Evolutionary conservation across 2,113 vertebrate species (phyloP).

Genomic region (Saccopteryx leptura): DNA sequence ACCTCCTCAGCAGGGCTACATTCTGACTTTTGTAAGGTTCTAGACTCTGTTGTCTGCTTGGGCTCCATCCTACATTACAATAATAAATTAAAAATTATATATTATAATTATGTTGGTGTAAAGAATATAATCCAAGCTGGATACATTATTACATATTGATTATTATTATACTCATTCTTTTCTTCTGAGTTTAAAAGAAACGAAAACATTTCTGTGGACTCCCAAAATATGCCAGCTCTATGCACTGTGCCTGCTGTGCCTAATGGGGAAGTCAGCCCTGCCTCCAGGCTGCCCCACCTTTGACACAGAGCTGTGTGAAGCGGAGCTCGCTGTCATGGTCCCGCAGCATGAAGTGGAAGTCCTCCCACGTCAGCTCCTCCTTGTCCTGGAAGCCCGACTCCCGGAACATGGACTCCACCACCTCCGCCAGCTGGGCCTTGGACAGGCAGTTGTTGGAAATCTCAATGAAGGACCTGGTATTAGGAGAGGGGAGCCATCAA

Average conservation of each 20-base stretch:
- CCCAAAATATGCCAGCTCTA: not conserved
- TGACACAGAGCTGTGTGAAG: slow-evolving; percentile 93
- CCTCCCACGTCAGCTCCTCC: slow-evolving; percentile 95
- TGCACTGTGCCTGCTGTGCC: not conserved
- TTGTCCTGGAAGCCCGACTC: slow-evolving; percentile 93
- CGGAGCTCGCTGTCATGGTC: slow-evolving; percentile 94
- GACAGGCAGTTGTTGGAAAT: slow-evolving; percentile 95
- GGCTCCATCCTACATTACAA: slow-evolving; percentile 83
- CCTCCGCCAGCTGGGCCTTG: slow-evolving; percentile 93
- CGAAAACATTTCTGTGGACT: not conserved
- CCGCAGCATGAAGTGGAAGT: slow-evolving; percentile 96
- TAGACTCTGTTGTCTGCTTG: slow-evolving; percentile 64
- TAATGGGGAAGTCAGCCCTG: slow-evolving; percentile 64
- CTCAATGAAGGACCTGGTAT: slow-evolving; percentile 95
- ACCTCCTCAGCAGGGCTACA: slow-evolving; percentile 90
- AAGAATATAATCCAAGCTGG: slow-evolving; percentile 31
- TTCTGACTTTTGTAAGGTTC: slow-evolving; percentile 89
- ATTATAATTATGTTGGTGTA: not conserved
- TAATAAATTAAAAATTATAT: slow-evolving; percentile 87
- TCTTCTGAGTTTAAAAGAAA: slow-evolving; percentile 29
- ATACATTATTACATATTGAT: not conserved
- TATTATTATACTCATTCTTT: slow-evolving; percentile 74
- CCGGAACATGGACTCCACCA: slow-evolving; percentile 94
- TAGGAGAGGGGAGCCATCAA: not conserved
- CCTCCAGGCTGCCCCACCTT: slow-evolving; percentile 91